phyloP scores from a whole-genome alignment of 2,113 vertebrate species.

The Turnix velox region DNA sequence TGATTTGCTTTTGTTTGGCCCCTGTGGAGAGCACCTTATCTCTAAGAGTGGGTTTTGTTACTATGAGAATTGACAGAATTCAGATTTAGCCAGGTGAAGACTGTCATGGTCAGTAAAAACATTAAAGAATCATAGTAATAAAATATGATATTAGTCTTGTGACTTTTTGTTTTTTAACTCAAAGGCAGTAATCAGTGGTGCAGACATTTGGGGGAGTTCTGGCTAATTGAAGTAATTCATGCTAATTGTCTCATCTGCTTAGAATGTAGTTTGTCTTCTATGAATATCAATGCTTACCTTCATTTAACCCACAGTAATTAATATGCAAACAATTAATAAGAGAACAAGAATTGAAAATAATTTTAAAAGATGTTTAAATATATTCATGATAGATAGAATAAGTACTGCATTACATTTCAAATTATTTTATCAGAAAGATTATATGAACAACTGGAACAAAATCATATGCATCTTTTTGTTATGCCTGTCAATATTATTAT shows the following conservation, averaged over 20 bases:
- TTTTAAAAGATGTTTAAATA: not conserved
- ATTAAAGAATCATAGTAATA: conserved; percentile 21
- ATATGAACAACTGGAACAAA: not conserved
- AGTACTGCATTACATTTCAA: not conserved
- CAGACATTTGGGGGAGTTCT: not conserved
- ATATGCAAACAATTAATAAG: conserved; percentile 2
- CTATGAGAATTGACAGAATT: conserved; percentile 63
- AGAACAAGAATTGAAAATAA: not conserved
- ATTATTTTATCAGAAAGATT: not conserved
- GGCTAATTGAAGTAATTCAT: conserved; percentile 30
- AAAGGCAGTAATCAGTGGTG: not conserved
- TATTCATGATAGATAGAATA: not conserved
- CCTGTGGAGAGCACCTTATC: conserved; percentile 54
- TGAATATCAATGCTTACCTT: conserved; percentile 15
- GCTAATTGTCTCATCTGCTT: conserved; percentile 22
- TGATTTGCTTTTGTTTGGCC: conserved; percentile 64
- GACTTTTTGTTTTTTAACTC: not conserved
- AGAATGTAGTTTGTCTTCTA: not conserved
- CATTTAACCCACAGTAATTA: conserved; percentile 48
- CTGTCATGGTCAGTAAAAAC: conserved; percentile 33
- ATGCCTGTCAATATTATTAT: not conserved
- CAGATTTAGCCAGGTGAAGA: conserved; percentile 55
- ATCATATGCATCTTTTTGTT: not conserved
- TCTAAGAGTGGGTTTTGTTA: conserved; percentile 32
- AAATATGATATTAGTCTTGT: not conserved